Conservation (phyloP, 2,888 invertebrate genomes). For the Azorinus chamasolen region DNA sequence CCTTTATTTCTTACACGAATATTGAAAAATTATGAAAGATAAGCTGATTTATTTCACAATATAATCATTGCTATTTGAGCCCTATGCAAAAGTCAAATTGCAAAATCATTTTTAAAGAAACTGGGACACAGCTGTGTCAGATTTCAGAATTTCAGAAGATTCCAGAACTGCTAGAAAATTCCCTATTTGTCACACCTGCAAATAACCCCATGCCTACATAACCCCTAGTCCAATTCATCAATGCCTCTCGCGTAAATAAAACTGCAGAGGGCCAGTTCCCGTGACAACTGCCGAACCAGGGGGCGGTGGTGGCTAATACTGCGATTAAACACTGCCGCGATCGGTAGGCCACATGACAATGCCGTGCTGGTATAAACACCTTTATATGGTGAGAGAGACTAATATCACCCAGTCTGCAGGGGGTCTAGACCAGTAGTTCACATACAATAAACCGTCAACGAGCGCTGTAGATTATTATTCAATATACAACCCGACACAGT, state of each 20-base stretch:
- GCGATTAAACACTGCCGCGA: conserved; percentile 10
- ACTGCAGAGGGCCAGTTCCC: conserved; percentile 7
- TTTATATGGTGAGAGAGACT: not conserved
- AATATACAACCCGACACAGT: conserved; percentile 1
- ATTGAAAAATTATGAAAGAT: no score
- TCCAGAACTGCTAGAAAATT: no score
- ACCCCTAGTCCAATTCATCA: not conserved
- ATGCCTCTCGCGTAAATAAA: not conserved
- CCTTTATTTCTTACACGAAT: no score
- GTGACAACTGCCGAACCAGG: conserved; percentile 2
- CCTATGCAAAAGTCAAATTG: no score
- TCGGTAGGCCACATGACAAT: not conserved
- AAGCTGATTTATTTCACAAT: no score
- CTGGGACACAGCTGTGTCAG: no score
- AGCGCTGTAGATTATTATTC: conserved; percentile 44
- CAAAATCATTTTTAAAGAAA: no score
- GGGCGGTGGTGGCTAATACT: conserved; percentile 4
- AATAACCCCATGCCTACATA: no score
- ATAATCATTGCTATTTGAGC: no score
- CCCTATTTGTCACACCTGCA: no score
- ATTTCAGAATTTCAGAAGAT: no score
- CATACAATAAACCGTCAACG: conserved; percentile 45
- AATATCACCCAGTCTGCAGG: conserved; percentile 15
- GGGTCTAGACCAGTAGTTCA: conserved; percentile 32
- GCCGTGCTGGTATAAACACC: not conserved